Evolutionary conservation across 2,113 vertebrate species (phyloP).

Genomic region (Rostratula benghalensis): DNA sequence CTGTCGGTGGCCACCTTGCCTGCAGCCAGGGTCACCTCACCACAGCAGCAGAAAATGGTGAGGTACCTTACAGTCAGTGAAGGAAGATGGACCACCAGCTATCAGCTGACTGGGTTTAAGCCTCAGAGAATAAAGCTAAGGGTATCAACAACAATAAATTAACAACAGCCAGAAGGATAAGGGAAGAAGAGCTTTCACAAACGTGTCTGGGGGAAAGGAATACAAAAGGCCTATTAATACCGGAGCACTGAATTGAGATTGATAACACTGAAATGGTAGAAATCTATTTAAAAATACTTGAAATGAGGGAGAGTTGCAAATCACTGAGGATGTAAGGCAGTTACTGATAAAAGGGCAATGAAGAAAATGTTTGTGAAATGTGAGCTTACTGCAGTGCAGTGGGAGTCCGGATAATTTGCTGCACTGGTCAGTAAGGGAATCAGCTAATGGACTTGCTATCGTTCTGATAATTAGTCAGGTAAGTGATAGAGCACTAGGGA

Average conservation of each 20-base stretch:
- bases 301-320: neutral
- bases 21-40: neutral
- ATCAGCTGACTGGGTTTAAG: neutral
- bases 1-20: neutral
- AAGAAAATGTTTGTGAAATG: constrained; percentile 26
- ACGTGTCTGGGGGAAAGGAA: neutral
- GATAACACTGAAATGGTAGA: neutral
- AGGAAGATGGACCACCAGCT: neutral
- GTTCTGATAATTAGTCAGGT: neutral
- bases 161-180: neutral
- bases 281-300: neutral
- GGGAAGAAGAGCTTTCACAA: neutral
- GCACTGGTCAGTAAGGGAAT: neutral
- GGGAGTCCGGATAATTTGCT: neutral
- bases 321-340: neutral
- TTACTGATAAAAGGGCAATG: neutral
- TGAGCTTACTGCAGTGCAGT: neutral
- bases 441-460: neutral
- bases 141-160: constrained; percentile 7
- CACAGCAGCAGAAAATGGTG: neutral
- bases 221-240: constrained; percentile 33
- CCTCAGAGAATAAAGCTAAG: neutral
- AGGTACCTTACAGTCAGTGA: neutral
- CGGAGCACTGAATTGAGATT: neutral
- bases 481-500: neutral